phyloP scores from a whole-genome alignment of 2,113 vertebrate genomes.

The Podarcis raffonei region DNA sequence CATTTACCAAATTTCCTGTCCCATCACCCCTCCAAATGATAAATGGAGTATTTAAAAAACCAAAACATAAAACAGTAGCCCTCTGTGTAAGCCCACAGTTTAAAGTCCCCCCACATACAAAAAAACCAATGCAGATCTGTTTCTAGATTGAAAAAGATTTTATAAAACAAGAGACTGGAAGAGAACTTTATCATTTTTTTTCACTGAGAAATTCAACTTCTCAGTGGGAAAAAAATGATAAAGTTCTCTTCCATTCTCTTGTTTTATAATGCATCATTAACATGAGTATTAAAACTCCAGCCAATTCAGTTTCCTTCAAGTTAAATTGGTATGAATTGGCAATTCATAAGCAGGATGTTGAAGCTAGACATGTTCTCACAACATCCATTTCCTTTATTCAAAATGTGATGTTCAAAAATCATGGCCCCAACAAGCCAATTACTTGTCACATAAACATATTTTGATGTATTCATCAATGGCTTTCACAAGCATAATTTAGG shows the following conservation, averaged over 20 bases:
- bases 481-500: neutral
- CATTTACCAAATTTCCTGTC: neutral
- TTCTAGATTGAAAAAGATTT: neutral
- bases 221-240: neutral
- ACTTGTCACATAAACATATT: neutral
- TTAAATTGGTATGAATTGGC: neutral
- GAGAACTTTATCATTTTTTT: neutral
- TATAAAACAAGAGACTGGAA: neutral
- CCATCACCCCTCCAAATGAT: no score
- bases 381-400: neutral
- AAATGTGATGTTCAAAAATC: neutral
- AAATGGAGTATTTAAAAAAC: no score
- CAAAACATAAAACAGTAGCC: no score
- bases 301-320: no score
- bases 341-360: neutral
- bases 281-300: neutral
- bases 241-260: neutral
- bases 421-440: neutral
- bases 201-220: neutral
- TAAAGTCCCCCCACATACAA: accelerated
- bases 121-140: neutral
- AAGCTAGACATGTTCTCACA: neutral
- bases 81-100: no score
- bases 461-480: no score
- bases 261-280: neutral